Percentiles rank a stretch among this genome's conserved stretches.
These are phyloP conservation scores for Marasmarcha lunaedactyla DNA, from an alignment of 2,888 invertebrate species.

Conservation along the genomic window DNA sequence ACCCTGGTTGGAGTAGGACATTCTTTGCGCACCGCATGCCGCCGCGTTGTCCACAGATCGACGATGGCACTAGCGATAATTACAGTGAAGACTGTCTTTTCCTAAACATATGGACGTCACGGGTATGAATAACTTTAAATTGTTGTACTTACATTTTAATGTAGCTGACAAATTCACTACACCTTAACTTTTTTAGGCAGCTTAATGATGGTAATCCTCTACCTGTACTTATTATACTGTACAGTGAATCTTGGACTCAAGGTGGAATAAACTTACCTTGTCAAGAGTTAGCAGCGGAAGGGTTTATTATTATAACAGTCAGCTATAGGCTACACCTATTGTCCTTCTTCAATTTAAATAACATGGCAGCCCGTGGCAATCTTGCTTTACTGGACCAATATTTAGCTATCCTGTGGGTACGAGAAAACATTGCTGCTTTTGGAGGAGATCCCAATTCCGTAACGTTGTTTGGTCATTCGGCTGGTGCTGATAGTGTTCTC, in stretches of 20 bases:
- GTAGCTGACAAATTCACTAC: slow-evolving; percentile 4
- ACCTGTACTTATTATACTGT: slow-evolving; percentile 79
- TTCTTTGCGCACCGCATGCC: slow-evolving; percentile 77
- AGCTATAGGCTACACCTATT: slow-evolving; percentile 79
- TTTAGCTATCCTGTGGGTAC: slow-evolving; percentile 81
- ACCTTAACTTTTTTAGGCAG: slow-evolving; percentile 40
- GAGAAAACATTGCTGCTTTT: slow-evolving; percentile 81
- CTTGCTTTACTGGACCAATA: slow-evolving; percentile 89
- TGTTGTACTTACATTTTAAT: slow-evolving; percentile 2
- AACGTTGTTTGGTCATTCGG: slow-evolving; percentile 87
- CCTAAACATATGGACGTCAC: slow-evolving; percentile 90
- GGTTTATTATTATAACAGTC: slow-evolving; percentile 76
- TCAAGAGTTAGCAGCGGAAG: slow-evolving; percentile 80
- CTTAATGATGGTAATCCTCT: slow-evolving; percentile 61
- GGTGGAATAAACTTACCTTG: slow-evolving; percentile 71
- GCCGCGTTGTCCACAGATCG: slow-evolving; percentile 76
- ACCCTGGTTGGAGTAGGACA: slow-evolving; percentile 78
- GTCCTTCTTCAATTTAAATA: slow-evolving; percentile 73
- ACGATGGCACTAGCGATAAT: slow-evolving; percentile 29
- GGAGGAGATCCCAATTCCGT: slow-evolving; percentile 83
- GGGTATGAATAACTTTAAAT: slow-evolving; percentile 70
- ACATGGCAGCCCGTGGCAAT: slow-evolving; percentile 78
- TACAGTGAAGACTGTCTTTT: slow-evolving; percentile 88
- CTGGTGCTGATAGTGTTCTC: slow-evolving; percentile 78
- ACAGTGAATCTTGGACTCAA: slow-evolving; percentile 71